These are phyloP conservation scores for Carduelis carduelis DNA, from an alignment of 2,797 vertebrate species.

Conservation along the genomic window DNA sequence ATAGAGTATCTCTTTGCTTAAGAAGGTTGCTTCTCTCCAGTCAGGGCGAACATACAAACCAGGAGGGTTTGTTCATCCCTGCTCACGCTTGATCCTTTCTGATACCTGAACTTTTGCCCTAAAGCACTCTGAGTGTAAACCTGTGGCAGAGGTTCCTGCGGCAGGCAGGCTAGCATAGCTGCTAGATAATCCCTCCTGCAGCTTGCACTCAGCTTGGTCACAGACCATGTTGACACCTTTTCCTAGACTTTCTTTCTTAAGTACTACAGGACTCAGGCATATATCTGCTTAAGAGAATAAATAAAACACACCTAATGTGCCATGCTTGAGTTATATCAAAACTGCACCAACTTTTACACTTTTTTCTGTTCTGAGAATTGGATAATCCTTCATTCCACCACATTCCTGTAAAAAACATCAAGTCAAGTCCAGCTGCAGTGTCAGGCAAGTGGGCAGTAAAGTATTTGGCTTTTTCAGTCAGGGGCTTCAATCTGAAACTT, in stretches of 20 bases:
- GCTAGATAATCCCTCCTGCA: not conserved
- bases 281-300: not conserved
- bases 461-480: not conserved
- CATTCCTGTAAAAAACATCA: not conserved
- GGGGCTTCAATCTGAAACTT: not conserved
- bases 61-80: not conserved
- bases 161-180: not conserved
- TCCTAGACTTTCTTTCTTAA: not conserved
- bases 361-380: not conserved
- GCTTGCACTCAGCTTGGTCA: not conserved
- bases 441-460: not conserved
- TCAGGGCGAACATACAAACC: not conserved
- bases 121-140: not conserved
- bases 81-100: not conserved
- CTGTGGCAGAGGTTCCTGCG: rapidly evolving
- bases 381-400: not conserved
- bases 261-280: not conserved
- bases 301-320: not conserved
- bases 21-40: not conserved
- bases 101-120: not conserved
- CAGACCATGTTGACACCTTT: not conserved
- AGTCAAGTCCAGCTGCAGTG: not conserved
- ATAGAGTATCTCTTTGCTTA: not conserved
- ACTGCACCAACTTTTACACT: not conserved
- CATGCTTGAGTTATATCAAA: not conserved